These are phyloP conservation scores for Gibbula magus DNA, from an alignment of 2,888 invertebrate genomes.

Conservation along the genomic window DNA sequence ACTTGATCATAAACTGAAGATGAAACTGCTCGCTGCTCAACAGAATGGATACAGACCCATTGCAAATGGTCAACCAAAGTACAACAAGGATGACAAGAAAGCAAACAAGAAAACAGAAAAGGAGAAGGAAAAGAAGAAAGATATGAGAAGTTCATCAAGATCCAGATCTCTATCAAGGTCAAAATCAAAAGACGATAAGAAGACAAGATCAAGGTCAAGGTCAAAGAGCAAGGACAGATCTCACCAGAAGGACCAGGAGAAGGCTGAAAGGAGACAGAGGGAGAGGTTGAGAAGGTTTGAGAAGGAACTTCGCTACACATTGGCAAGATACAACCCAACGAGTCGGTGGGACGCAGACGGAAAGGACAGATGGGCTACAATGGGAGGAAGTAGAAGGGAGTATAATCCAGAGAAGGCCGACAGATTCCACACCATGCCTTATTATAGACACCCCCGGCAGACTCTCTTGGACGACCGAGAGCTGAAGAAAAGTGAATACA, in stretches of 20 bases:
- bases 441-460: neutral
- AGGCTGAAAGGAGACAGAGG: neutral
- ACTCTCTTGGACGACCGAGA: neutral
- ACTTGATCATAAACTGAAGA: slow-evolving; percentile 4
- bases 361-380: slow-evolving; percentile 6
- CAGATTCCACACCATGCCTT: neutral
- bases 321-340: neutral
- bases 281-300: neutral
- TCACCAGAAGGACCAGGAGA: neutral
- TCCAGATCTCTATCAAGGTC: neutral
- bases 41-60: neutral
- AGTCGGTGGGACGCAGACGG: neutral
- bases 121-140: slow-evolving; percentile 1
- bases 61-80: slow-evolving; percentile 1
- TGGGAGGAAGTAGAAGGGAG: neutral
- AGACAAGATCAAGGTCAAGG: neutral
- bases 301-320: neutral
- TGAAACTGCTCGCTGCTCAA: neutral
- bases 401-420: neutral
- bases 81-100: slow-evolving; percentile 8
- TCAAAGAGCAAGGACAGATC: neutral
- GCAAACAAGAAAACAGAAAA: slow-evolving; percentile 10
- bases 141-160: neutral
- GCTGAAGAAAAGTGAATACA: neutral
- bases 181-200: neutral